Evolutionary conservation across 2,113 vertebrate species (phyloP), one percentile per base, ranked within the genome.

Genomic region (Etheostoma spectabile): DNA sequence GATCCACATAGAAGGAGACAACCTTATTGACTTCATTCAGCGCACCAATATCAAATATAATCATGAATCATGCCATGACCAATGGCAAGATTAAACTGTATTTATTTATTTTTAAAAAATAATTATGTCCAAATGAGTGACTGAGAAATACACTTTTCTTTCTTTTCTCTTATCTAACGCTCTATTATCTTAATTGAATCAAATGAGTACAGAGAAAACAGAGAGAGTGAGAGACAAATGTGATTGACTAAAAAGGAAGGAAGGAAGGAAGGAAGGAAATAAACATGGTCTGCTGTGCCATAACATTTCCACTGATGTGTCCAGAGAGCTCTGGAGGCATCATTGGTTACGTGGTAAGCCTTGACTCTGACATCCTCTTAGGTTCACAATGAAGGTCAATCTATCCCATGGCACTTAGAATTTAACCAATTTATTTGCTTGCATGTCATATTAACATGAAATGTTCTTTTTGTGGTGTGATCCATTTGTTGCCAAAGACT

Each of bases 401-500:
- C 15, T 5, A 33, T 60, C 59, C 45, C 21, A 38, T 79, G 15
- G 62, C 59, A 24, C 4, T 55, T 79, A n/a, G 19, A 24, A 46
- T 22, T 79, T 63, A 21, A 22, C 30, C 56, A 33, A 57, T 27
- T 68, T 45, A 74, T 69, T 65, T 74, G 24, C 24, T 13, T 27
- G 3, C 13, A 21, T 10, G 24, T 65, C 22, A 10, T 21, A 49
- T 35, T 30, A 55, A 49, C 35, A 51, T 56, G 6, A 10, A 75
- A 38, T 38, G 35, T 38, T 38, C 56, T 49, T 80, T 24, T 46
- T 73, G 35, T 55, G 51, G 2, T 16, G 38, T 57, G 14, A 56
- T 68, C 0, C 60, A 45, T 79, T 22, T 6, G 4, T 55, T 27
- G 22, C 18, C 22, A 69, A 69, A 74, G 24, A 15, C 45, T 60